These are phyloP conservation scores for Archips xylosteana DNA, from an alignment of 2,888 invertebrate genomes.

Conservation along the genomic window DNA sequence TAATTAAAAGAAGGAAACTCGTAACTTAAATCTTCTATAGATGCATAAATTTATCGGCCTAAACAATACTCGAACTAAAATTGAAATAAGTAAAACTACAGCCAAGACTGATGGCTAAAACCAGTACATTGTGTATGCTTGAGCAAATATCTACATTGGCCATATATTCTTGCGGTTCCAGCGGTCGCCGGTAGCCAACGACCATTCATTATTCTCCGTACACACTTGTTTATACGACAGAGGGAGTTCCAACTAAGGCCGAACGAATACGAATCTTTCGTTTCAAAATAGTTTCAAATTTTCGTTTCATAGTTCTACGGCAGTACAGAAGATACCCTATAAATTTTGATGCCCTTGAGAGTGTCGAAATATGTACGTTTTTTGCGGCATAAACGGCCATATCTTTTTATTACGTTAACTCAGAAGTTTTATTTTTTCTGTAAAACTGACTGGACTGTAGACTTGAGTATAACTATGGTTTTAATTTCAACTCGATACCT, in stretches of 20 bases:
- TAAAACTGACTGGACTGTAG: no score
- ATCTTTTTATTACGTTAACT: no score
- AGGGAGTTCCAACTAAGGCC: background rate
- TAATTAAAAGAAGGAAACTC: no score
- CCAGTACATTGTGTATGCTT: background rate
- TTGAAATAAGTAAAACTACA: background rate
- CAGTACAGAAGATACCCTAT: no score
- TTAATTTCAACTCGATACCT: no score
- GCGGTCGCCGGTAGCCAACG: slow-evolving; percentile 4
- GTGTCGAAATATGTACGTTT: no score
- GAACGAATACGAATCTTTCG: background rate
- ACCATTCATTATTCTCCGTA: background rate
- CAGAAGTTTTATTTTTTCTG: no score
- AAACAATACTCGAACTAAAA: background rate
- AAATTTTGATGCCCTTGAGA: no score
- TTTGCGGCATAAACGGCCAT: no score
- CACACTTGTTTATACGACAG: background rate
- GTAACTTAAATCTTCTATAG: no score
- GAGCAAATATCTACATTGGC: slow-evolving; percentile 4
- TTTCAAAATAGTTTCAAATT: background rate
- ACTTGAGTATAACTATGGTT: no score
- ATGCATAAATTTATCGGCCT: background rate
- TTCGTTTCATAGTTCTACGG: no score
- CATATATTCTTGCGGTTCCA: background rate
- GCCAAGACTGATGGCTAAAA: background rate